Percentiles rank a stretch among this genome's conserved stretches.
phyloP scores from a whole-genome alignment of 1,140 invertebrate genomes.

The Matsumurasca onukii region DNA sequence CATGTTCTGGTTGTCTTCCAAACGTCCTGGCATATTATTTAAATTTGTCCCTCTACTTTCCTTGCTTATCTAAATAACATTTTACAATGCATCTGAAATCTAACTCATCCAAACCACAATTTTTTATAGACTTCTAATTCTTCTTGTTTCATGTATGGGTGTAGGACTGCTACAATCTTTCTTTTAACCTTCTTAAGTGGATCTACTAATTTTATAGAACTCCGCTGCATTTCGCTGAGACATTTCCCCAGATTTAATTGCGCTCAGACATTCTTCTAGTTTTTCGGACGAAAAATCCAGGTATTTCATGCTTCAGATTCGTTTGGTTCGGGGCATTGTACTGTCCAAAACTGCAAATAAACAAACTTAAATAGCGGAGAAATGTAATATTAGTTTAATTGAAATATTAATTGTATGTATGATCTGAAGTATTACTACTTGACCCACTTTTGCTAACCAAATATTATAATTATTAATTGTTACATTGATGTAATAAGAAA shows the following conservation, averaged over 20 bases:
- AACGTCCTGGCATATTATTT: conserved; percentile 44
- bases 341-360: not conserved
- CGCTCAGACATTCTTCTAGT: not conserved
- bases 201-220: not conserved
- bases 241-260: not conserved
- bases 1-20: conserved; percentile 36
- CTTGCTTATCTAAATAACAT: not conserved
- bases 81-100: not conserved
- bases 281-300: not conserved
- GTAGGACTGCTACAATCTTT: not conserved
- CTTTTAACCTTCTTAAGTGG: not conserved
- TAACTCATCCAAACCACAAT: not conserved
- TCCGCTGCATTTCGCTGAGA: not conserved
- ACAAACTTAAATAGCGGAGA: not conserved
- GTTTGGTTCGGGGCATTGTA: not conserved
- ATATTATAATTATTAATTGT: not conserved
- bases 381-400: not conserved
- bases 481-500: not conserved
- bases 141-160: not conserved
- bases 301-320: not conserved
- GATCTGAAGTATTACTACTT: not conserved
- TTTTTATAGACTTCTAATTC: not conserved
- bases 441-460: not conserved
- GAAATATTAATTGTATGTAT: not conserved
- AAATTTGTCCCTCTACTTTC: conserved; percentile 30